Base-by-base conservation (phyloP, 30 jellyfish, hydroid and myxozoan species). In the Phacellophora camtschatica region DNA sequence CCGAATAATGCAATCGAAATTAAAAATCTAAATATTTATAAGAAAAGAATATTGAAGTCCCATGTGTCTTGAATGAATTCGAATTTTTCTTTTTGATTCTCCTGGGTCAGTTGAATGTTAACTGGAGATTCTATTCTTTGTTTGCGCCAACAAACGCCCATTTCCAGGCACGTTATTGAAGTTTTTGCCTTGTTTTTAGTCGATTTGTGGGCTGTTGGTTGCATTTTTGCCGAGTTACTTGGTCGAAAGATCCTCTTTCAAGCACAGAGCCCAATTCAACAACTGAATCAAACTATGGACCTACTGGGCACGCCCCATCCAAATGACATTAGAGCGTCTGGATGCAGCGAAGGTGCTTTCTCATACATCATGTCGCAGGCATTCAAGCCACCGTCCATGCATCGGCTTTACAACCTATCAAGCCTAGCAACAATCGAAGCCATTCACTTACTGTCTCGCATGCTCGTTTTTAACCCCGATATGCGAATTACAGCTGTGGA, bases 291-390 rank as follows among this genome's bases (percentile, higher is more conserved):
- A 64, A 87, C 87, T n/a, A 62, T 84, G 24, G 93, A 90, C 45
- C 85, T 90, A 13, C 98, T 90, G 71, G 98, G 98, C 34, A 90
- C 98, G 22, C 98, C 98, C 3, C 96, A 90, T 49, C 96, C 96
- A 3, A 88, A 85, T 19, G 98, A 90, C 79, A 90, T 90, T 22
- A 82, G 94, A 22, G 94, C 96, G 0, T 84, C 98, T 7, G 98
- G 98, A 5, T 96, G 96, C 50, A 90, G 98, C 62, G 96, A 90
- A 45, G 98, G 98, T 4, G 98, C 98, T 1, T 83, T 75, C 48
- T 73, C 78, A 15, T 90, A 90, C 64, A 90, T 90, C 72, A 68
- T 90, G 92, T 80, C 98, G 37, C 98, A 86, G 41, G 74, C 96
- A 1, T 83, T 84, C 81, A 77, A 78, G 68, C 98, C 98, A 24